Conservation (phyloP, 2,797 vertebrate genomes). For the Galagoides demidoff region DNA sequence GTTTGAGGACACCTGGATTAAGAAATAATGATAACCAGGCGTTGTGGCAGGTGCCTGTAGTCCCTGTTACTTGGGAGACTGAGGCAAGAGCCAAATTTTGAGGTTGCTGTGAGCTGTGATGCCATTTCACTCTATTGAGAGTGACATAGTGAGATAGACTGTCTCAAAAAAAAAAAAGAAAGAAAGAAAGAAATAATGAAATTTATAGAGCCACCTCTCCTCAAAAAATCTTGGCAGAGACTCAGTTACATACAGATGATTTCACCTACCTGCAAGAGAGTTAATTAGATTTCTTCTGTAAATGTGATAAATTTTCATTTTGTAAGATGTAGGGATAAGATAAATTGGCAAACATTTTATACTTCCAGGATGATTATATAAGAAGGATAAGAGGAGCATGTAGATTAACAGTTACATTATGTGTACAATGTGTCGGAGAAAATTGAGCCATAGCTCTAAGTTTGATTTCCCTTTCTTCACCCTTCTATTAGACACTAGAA, state of each 20-base stretch:
- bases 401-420: background rate
- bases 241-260: background rate
- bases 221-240: background rate
- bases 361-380: background rate
- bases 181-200: background rate
- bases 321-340: background rate
- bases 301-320: slow-evolving; percentile 9
- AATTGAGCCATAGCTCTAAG: background rate
- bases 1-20: too few relatives aligned
- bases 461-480: slow-evolving; percentile 38
- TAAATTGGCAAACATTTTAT: slow-evolving; percentile 37
- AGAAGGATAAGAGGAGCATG: background rate
- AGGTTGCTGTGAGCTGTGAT: too few relatives aligned
- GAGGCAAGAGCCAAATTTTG: too few relatives aligned
- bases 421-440: background rate
- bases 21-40: too few relatives aligned
- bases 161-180: too few relatives aligned
- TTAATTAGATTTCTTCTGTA: slow-evolving; percentile 28
- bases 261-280: background rate
- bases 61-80: too few relatives aligned
- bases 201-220: background rate
- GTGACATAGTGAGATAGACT: too few relatives aligned
- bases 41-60: too few relatives aligned
- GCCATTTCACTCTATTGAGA: too few relatives aligned
- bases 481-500: background rate